phyloP scores from a whole-genome alignment of 2,797 vertebrate species.

The Tinamus major region DNA sequence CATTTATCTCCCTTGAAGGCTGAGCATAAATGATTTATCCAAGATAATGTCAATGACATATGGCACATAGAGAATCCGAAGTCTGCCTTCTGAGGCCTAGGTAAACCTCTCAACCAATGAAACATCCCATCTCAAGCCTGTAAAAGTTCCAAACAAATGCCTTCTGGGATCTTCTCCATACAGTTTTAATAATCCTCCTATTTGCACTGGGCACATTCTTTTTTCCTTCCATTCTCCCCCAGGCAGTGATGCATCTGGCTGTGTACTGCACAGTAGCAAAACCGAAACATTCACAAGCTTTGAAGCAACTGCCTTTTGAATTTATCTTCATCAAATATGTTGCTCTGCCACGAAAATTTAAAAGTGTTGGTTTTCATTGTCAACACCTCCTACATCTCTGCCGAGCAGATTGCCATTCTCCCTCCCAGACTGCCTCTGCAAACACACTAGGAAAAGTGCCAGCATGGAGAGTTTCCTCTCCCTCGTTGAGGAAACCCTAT shows the following conservation, averaged over 20 bases:
- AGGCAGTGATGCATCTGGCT: neutral
- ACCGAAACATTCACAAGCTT: neutral
- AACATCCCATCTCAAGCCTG: neutral
- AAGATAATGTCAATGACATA: neutral
- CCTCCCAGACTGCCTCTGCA: neutral
- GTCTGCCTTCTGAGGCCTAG: neutral
- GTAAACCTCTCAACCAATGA: neutral
- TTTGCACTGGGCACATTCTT: neutral
- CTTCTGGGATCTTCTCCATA: neutral
- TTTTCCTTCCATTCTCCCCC: neutral
- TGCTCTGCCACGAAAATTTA: neutral
- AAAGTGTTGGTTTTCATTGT: neutral
- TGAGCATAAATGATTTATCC: neutral
- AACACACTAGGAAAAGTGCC: slow-evolving; percentile 11
- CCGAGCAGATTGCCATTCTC: slow-evolving; percentile 1
- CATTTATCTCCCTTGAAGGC: neutral
- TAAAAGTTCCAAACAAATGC: neutral
- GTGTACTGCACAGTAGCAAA: neutral
- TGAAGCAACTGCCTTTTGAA: neutral
- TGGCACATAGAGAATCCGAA: neutral
- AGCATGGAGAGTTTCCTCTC: neutral
- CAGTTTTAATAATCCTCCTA: neutral
- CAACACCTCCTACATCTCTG: slow-evolving; percentile 17
- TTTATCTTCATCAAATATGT: neutral
- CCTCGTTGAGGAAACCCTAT: neutral